Conservation (phyloP, 1,140 invertebrate genomes). For the Leptonema lineaticorne region DNA sequence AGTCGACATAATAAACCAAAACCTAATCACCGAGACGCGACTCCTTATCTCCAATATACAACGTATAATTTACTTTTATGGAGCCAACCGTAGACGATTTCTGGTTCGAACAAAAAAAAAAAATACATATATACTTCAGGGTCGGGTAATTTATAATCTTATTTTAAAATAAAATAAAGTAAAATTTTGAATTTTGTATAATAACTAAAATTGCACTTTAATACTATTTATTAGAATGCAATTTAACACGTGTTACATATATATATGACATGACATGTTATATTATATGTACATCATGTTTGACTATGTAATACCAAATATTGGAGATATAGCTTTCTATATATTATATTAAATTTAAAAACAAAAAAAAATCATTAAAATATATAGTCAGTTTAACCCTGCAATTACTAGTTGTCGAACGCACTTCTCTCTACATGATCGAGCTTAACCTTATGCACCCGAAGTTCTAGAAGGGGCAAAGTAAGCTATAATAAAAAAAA, state of each 20-base stretch:
- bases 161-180: no score
- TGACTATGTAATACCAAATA: no score
- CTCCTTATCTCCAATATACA: slow-evolving; percentile 40
- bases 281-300: no score
- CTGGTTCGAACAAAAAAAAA: slow-evolving; percentile 2
- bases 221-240: no score
- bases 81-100: slow-evolving; percentile 31
- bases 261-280: no score
- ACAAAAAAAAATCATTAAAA: neutral
- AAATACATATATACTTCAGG: slow-evolving; percentile 19
- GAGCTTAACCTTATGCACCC: slow-evolving; percentile 34
- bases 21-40: slow-evolving; percentile 40
- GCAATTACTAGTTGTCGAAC: no score
- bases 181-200: no score
- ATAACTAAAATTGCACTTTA: no score
- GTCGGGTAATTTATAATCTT: no score
- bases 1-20: slow-evolving; percentile 36
- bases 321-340: no score
- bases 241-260: no score
- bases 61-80: slow-evolving; percentile 43
- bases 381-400: neutral
- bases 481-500: slow-evolving; percentile 28
- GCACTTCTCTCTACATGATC: neutral
- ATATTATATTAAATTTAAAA: neutral
- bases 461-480: slow-evolving; percentile 24